Percentiles rank a stretch among this genome's conserved stretches.
phyloP scores from a whole-genome alignment of 2,888 invertebrate genomes.

The Hofmannophila pseudospretella region DNA sequence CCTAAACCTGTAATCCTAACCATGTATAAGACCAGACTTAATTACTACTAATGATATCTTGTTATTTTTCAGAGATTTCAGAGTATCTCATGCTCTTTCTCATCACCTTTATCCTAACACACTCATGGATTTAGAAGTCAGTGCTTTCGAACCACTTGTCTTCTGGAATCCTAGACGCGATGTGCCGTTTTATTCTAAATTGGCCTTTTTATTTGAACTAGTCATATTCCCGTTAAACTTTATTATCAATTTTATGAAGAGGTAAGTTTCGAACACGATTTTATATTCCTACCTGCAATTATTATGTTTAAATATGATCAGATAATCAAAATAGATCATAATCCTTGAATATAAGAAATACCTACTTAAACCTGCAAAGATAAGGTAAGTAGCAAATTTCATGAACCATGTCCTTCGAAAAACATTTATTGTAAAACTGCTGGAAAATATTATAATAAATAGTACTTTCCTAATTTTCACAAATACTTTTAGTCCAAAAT shows the following conservation, averaged over 20 bases:
- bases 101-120: conserved; percentile 90
- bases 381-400: too few relatives aligned
- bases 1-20: neutral
- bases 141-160: conserved; percentile 81
- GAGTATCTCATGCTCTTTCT: conserved; percentile 85
- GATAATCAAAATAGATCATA: neutral
- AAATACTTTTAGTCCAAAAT: too few relatives aligned
- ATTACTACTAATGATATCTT: neutral
- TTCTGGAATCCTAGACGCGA: conserved; percentile 82
- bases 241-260: conserved; percentile 50
- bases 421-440: too few relatives aligned
- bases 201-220: conserved; percentile 69
- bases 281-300: neutral
- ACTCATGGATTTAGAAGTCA: conserved; percentile 84
- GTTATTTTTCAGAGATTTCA: conserved; percentile 78
- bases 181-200: conserved; percentile 57
- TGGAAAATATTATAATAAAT: too few relatives aligned
- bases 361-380: too few relatives aligned
- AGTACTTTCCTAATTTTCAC: too few relatives aligned
- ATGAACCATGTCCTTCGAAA: too few relatives aligned
- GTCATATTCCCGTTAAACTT: conserved; percentile 50
- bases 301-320: neutral
- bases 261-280: too few relatives aligned
- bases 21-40: neutral
- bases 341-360: neutral